Evolutionary conservation across 1,140 invertebrate genomes (phyloP).

Genomic region (Papilio glaucus): DNA sequence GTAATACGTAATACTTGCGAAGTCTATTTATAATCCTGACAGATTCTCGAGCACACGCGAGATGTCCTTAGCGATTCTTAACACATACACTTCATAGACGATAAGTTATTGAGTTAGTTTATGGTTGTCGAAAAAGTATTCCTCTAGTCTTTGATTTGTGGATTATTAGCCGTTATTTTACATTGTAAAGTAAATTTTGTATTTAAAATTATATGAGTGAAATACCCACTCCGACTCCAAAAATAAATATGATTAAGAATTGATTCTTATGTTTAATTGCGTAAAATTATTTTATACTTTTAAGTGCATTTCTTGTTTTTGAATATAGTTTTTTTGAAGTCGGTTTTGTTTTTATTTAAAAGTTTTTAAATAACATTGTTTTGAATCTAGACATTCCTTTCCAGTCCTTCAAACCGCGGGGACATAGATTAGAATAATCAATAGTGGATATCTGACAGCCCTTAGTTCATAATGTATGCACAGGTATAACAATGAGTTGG

Average conservation of each 20-base stretch:
- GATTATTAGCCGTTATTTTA: no score
- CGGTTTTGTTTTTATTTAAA: no score
- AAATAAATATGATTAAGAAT: no score
- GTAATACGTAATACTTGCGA: conserved; percentile 1
- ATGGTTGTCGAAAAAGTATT: background rate
- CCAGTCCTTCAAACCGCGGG: background rate
- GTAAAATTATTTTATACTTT: no score
- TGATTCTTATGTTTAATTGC: no score
- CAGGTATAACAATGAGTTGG: conserved; percentile 27
- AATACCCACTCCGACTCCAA: no score
- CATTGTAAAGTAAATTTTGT: no score
- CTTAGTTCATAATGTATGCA: conserved; percentile 2
- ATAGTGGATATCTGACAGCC: conserved; percentile 7
- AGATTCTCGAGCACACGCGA: conserved; percentile 26
- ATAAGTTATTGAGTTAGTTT: background rate
- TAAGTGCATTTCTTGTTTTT: no score
- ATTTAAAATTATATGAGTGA: no score
- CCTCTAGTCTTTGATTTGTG: background rate
- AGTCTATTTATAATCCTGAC: conserved; percentile 33
- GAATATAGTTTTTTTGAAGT: no score
- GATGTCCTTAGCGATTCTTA: conserved; percentile 29
- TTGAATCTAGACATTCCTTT: background rate
- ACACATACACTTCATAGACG: background rate
- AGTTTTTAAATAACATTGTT: background rate
- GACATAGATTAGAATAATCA: background rate